phyloP scores from a whole-genome alignment of 2,888 invertebrate species.

The Sinelater perroti region DNA sequence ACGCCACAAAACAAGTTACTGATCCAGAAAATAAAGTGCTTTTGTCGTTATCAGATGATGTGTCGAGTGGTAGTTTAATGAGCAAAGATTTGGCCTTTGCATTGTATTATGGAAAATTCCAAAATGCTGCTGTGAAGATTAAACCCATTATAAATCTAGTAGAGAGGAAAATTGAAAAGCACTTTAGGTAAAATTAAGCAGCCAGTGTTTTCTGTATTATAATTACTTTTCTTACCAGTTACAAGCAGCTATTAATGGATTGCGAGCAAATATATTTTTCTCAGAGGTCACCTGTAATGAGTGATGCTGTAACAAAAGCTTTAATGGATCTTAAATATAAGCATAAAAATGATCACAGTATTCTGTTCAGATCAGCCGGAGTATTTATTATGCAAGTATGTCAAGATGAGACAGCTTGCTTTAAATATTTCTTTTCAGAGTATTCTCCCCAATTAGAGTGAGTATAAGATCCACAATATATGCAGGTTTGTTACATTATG shows the following conservation, averaged over 20 bases:
- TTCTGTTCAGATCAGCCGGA: constrained; percentile 85
- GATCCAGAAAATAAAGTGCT: constrained; percentile 55
- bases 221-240: constrained; percentile 59
- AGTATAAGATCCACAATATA: constrained; percentile 48
- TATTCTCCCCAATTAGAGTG: constrained; percentile 72
- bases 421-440: constrained; percentile 86
- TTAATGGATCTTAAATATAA: constrained; percentile 71
- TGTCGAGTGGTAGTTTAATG: constrained; percentile 18
- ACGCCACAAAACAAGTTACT: constrained; percentile 80
- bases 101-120: constrained; percentile 93
- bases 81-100: constrained; percentile 75
- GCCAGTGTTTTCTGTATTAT: constrained; percentile 6
- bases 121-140: constrained; percentile 88
- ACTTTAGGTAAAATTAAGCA: constrained; percentile 71
- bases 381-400: constrained; percentile 92
- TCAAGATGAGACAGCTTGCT: constrained; percentile 92
- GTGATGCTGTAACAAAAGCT: constrained; percentile 75
- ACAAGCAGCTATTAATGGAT: constrained; percentile 77
- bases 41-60: constrained; percentile 41
- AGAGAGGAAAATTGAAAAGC: constrained; percentile 77
- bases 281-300: constrained; percentile 73
- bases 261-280: constrained; percentile 84
- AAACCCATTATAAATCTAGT: constrained; percentile 83
- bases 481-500: not conserved
- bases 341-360: constrained; percentile 80